Percentiles rank a stretch among this genome's conserved stretches.
Evolutionary conservation across 2,113 vertebrate species (phyloP).

Genomic region (Cephalopterus ornatus): DNA sequence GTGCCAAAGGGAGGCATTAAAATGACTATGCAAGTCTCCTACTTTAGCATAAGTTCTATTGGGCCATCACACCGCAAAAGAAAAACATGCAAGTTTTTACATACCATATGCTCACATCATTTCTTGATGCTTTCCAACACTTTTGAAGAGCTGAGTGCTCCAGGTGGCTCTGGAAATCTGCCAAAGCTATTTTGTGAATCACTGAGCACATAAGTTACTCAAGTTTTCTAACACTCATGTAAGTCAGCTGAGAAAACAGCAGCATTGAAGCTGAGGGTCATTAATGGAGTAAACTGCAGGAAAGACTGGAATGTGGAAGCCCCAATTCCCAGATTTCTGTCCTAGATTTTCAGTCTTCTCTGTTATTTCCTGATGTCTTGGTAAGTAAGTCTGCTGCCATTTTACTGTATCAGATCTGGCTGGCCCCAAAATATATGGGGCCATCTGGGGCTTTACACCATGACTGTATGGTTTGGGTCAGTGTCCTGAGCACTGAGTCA

Average conservation of each 20-base stretch:
- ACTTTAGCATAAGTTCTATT: background rate
- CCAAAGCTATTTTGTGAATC: background rate
- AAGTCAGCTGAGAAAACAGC: background rate
- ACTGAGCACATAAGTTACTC: background rate
- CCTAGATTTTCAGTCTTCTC: background rate
- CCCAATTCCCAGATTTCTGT: background rate
- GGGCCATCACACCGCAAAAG: background rate
- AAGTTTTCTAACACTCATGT: background rate
- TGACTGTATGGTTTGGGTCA: background rate
- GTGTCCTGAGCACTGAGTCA: background rate
- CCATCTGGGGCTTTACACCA: background rate
- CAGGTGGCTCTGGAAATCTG: background rate
- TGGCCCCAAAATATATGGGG: background rate
- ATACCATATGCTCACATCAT: background rate
- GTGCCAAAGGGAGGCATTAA: background rate
- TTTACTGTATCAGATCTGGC: background rate
- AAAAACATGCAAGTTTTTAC: background rate
- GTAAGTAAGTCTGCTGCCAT: background rate
- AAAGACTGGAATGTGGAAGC: background rate
- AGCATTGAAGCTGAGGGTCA: background rate
- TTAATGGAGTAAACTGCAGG: background rate
- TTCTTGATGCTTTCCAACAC: background rate
- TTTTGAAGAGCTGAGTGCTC: background rate
- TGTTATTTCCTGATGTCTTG: background rate
- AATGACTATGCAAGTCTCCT: background rate